Percentiles rank a stretch among this genome's conserved stretches.
Conservation (phyloP, 2,797 vertebrate species). For the Crocodylus rhombifer region DNA sequence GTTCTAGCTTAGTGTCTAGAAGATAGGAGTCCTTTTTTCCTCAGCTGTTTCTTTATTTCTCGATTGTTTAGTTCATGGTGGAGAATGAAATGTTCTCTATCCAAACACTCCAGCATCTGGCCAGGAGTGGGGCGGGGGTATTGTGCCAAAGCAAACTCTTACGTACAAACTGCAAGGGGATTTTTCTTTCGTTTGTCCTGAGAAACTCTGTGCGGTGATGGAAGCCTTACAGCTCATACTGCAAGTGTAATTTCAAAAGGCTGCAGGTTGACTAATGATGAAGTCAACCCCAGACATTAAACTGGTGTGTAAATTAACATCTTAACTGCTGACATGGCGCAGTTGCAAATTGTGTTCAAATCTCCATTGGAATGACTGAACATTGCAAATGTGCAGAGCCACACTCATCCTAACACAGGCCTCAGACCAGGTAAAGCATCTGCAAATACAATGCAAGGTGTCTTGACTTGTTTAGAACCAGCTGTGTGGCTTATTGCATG, state of each 20-base stretch:
- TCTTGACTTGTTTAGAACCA: slow-evolving; percentile 26
- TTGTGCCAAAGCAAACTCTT: slow-evolving; percentile 38
- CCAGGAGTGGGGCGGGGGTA: neutral
- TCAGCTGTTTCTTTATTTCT: slow-evolving; percentile 46
- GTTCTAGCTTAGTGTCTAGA: slow-evolving; percentile 3
- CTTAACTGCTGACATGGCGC: neutral
- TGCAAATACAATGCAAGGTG: slow-evolving; percentile 28
- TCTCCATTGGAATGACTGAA: neutral
- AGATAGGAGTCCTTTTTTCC: neutral
- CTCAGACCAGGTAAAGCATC: neutral
- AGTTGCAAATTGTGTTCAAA: neutral
- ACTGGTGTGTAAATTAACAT: neutral
- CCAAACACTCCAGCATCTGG: slow-evolving; percentile 31
- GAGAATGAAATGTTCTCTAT: slow-evolving; percentile 51
- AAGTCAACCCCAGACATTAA: neutral
- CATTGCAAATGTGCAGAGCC: slow-evolving; percentile 35
- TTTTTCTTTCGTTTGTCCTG: neutral
- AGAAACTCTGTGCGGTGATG: slow-evolving; percentile 14
- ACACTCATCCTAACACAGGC: slow-evolving; percentile 39
- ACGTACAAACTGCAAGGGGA: slow-evolving; percentile 20
- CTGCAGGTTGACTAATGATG: neutral
- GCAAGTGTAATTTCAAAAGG: slow-evolving; percentile 3
- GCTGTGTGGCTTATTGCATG: neutral
- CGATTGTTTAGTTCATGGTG: slow-evolving; percentile 37
- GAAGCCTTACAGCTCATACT: neutral